Percentiles rank a stretch among this genome's conserved stretches.
Conservation (phyloP, 2,113 vertebrate species). For the Neoarius graeffei region DNA sequence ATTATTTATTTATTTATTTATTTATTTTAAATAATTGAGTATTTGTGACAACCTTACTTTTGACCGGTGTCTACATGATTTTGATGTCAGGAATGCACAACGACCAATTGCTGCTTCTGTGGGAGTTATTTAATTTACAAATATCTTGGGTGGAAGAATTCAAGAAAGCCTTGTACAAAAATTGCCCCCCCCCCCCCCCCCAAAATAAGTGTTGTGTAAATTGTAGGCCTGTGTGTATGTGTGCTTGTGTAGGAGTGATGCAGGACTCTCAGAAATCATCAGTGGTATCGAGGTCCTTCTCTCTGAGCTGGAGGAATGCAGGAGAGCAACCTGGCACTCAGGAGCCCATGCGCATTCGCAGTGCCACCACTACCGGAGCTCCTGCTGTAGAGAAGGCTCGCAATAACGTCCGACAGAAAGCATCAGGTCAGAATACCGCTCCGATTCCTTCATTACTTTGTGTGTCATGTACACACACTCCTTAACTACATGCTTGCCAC, state of each 20-base stretch:
- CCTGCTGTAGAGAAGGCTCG: constrained; percentile 94
- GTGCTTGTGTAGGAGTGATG: constrained; percentile 74
- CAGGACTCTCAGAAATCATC: constrained; percentile 84
- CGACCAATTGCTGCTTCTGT: neutral
- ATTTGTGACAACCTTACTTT: neutral
- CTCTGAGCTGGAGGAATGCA: constrained; percentile 92
- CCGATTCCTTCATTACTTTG: neutral
- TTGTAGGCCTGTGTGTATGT: neutral
- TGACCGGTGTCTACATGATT: neutral
- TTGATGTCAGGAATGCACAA: neutral
- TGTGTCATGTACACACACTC: neutral
- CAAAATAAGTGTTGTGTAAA: neutral
- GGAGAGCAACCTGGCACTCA: constrained; percentile 75
- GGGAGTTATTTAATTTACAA: neutral
- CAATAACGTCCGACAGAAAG: constrained; percentile 90
- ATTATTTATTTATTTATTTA: neutral
- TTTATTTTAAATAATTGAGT: neutral
- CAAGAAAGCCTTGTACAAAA: neutral
- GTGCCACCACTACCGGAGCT: constrained; percentile 94
- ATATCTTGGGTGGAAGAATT: neutral
- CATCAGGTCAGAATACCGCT: constrained; percentile 79
- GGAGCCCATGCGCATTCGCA: constrained; percentile 94
- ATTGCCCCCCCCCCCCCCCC: neutral
- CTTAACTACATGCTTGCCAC: constrained; percentile 2
- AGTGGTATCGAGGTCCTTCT: constrained; percentile 87